phyloP scores from a whole-genome alignment of 1,140 invertebrate genomes.

The Calephelis nemesis region DNA sequence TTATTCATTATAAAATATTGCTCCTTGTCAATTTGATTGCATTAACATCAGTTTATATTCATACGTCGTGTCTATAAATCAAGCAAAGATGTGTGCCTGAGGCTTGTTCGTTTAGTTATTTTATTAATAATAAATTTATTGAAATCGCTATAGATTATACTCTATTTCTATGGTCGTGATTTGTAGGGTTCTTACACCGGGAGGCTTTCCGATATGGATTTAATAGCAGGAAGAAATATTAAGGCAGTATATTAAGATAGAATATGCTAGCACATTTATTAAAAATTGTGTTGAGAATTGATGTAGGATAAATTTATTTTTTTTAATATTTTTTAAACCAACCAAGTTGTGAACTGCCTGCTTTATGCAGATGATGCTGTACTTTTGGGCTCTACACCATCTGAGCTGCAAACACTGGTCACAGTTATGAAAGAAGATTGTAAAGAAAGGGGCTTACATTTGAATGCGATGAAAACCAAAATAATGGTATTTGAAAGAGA shows the following conservation, averaged over 20 bases:
- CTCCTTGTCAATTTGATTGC: slow-evolving; percentile 1
- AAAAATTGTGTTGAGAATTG: too few species aligned
- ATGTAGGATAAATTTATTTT: neutral
- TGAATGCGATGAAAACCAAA: too few species aligned
- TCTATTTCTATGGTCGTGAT: slow-evolving; percentile 1
- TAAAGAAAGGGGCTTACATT: too few species aligned
- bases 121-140: slow-evolving; percentile 10
- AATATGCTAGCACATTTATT: too few species aligned
- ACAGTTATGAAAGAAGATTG: too few species aligned
- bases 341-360: too few species aligned
- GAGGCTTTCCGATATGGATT: neutral
- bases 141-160: neutral
- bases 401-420: too few species aligned
- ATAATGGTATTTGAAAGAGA: too few species aligned
- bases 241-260: too few species aligned
- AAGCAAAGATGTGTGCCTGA: neutral
- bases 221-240: too few species aligned
- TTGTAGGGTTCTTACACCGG: neutral
- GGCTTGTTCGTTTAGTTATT: slow-evolving; percentile 7
- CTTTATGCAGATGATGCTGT: too few species aligned
- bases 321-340: neutral
- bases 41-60: slow-evolving; percentile 10
- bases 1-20: slow-evolving; percentile 1
- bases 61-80: slow-evolving; percentile 1
- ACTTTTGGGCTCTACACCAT: too few species aligned